Evolutionary conservation across 2,888 invertebrate genomes (phyloP).

Genomic region (Emmelina monodactyla): DNA sequence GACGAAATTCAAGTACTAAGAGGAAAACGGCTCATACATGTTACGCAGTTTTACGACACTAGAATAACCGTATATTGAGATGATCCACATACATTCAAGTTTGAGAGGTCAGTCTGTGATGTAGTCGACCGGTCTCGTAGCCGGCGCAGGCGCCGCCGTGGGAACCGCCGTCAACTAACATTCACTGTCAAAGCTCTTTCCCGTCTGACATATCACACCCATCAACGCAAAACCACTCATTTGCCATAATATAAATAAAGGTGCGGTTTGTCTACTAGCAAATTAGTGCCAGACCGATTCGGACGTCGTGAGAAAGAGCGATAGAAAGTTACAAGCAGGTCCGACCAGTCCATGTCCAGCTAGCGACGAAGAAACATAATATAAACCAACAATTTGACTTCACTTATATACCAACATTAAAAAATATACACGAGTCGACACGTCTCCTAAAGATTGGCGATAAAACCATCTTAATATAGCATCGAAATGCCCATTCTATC

Average conservation of each 20-base stretch:
- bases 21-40: too few relatives aligned
- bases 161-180: constrained; percentile 32
- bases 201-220: constrained; percentile 28
- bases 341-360: constrained; percentile 4
- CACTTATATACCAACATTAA: constrained; percentile 26
- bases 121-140: constrained; percentile 38
- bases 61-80: too few relatives aligned
- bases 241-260: constrained; percentile 39
- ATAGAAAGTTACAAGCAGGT: constrained; percentile 27
- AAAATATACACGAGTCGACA: constrained; percentile 40
- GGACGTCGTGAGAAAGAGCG: constrained; percentile 48
- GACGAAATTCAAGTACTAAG: too few relatives aligned
- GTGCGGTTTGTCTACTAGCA: constrained; percentile 46
- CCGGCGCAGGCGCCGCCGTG: constrained; percentile 58
- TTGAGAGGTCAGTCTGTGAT: too few relatives aligned
- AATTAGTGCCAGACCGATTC: constrained; percentile 47
- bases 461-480: constrained; percentile 30
- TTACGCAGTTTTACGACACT: too few relatives aligned
- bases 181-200: constrained; percentile 19
- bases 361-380: constrained; percentile 4
- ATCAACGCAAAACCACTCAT: constrained; percentile 39
- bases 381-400: constrained; percentile 30
- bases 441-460: constrained; percentile 25
- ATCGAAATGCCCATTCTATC: constrained; percentile 28
- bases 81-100: too few relatives aligned